phyloP scores from a whole-genome alignment of 2,113 vertebrate species.

The Pipra filicauda region DNA sequence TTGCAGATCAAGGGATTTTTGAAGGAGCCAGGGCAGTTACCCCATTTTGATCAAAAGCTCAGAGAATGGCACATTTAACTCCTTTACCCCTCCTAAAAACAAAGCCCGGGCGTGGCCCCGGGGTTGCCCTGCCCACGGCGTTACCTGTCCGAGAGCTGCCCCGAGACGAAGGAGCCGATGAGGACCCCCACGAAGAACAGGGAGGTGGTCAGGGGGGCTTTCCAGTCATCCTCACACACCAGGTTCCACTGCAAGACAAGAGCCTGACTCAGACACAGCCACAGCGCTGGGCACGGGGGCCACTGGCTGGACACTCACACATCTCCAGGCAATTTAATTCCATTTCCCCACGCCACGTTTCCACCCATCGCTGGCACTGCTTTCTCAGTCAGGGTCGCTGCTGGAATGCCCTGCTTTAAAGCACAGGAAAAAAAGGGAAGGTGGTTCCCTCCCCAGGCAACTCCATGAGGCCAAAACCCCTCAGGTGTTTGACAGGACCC shows the following conservation, averaged over 20 bases:
- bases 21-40: neutral
- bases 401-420: neutral
- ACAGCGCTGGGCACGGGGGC: rapidly evolving
- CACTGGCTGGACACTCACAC: neutral
- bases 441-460: neutral
- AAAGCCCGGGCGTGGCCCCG: neutral
- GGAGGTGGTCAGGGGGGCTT: constrained; percentile 79
- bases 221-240: constrained; percentile 84
- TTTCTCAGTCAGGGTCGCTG: neutral
- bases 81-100: no score
- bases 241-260: constrained; percentile 80
- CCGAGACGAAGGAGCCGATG: constrained; percentile 78
- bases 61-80: neutral
- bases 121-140: neutral
- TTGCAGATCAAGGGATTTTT: neutral
- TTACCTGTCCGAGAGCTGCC: constrained; percentile 87
- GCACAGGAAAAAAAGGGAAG: neutral
- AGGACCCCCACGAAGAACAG: constrained; percentile 83
- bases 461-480: neutral
- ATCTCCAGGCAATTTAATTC: neutral
- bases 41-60: neutral
- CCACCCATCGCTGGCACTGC: neutral
- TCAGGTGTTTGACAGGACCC: neutral
- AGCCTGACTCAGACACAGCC: neutral
- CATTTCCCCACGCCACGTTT: neutral